phyloP scores from a whole-genome alignment of 2,797 vertebrate genomes.

The Chromobotia macracanthus region DNA sequence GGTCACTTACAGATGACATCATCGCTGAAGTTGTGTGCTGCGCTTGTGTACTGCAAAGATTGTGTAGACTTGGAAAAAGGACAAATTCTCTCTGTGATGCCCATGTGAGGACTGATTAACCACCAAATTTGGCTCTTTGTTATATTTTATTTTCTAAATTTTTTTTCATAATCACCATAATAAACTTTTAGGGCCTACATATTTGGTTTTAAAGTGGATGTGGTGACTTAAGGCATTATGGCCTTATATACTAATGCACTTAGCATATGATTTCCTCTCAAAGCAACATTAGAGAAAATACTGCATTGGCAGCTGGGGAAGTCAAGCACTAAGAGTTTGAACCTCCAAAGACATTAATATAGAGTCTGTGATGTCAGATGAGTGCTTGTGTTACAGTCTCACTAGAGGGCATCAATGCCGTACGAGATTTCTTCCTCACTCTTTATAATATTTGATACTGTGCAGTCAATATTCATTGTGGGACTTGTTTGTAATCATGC shows the following conservation, averaged over 20 bases:
- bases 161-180: background rate
- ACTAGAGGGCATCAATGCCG: too few relatives aligned
- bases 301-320: constrained; percentile 11
- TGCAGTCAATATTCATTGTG: too few relatives aligned
- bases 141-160: too few relatives aligned
- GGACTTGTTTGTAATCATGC: too few relatives aligned
- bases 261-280: background rate
- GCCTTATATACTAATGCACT: background rate
- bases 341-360: background rate
- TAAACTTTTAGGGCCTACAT: background rate
- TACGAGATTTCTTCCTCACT: too few relatives aligned
- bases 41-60: constrained; percentile 50
- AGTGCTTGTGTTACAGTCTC: too few relatives aligned
- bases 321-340: too few relatives aligned
- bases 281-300: background rate
- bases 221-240: constrained; percentile 23
- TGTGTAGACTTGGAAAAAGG: constrained; percentile 38
- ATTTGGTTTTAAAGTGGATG: background rate
- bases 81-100: background rate
- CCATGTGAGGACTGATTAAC: background rate
- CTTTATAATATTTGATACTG: too few relatives aligned
- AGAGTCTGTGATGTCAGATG: background rate
- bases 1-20: constrained; percentile 60
- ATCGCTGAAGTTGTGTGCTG: constrained; percentile 54
- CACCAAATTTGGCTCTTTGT: background rate